These are phyloP conservation scores for Acridotheres tristis DNA, from an alignment of 2,797 vertebrate genomes.

Conservation along the genomic window DNA sequence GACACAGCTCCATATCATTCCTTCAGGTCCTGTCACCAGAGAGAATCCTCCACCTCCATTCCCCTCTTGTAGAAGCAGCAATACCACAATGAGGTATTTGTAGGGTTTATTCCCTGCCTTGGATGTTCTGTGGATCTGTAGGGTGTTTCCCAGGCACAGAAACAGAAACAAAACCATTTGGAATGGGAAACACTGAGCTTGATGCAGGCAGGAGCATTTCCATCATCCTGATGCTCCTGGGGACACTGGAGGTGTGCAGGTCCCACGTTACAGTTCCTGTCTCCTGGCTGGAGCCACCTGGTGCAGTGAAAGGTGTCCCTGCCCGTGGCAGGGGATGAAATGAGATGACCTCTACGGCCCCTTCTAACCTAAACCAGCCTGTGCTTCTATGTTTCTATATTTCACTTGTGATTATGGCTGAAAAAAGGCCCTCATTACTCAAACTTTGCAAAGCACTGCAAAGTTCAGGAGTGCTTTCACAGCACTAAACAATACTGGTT, in stretches of 20 bases:
- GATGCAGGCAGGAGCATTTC: not conserved
- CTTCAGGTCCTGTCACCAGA: not conserved
- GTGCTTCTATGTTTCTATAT: not conserved
- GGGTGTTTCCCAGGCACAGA: not conserved
- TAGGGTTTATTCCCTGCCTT: not conserved
- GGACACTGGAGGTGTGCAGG: too few species aligned
- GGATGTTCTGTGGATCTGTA: not conserved
- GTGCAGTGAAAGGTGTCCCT: not conserved
- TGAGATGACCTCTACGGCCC: not conserved
- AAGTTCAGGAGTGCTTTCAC: not conserved
- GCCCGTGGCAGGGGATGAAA: not conserved
- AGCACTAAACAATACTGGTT: not conserved
- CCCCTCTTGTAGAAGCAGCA: not conserved
- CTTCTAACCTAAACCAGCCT: not conserved
- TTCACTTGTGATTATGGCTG: not conserved
- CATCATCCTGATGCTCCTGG: accelerated
- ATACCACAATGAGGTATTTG: not conserved
- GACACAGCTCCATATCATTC: not conserved
- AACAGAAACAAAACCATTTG: not conserved
- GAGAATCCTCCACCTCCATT: not conserved
- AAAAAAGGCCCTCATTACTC: accelerated
- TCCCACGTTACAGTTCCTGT: accelerated
- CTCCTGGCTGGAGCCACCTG: not conserved
- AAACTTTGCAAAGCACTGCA: not conserved
- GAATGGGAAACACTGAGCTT: not conserved